Evolutionary conservation across 2,888 invertebrate genomes (phyloP).

Genomic region (Temnothorax unifasciatus): DNA sequence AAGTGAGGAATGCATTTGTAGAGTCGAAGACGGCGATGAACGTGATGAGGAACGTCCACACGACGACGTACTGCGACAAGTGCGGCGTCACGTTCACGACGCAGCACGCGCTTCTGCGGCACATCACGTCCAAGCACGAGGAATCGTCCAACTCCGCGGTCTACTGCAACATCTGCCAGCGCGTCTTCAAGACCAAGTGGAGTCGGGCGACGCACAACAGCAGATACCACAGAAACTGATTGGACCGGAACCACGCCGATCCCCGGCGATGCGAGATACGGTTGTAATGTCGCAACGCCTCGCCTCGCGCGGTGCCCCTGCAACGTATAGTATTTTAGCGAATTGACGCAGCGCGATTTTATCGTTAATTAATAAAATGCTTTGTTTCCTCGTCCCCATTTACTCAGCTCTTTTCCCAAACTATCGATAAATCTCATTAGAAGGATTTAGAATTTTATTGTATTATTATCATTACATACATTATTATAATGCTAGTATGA

Average conservation of each 20-base stretch:
- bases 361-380: neutral
- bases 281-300: neutral
- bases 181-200: slow-evolving; percentile 83
- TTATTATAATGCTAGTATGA: neutral
- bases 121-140: slow-evolving; percentile 81
- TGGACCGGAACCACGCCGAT: neutral
- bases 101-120: slow-evolving; percentile 80
- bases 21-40: slow-evolving; percentile 60
- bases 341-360: neutral
- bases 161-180: slow-evolving; percentile 79
- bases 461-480: neutral
- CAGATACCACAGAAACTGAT: slow-evolving; percentile 80
- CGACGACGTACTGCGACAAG: slow-evolving; percentile 75
- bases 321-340: neutral
- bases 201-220: slow-evolving; percentile 82
- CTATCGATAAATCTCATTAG: neutral
- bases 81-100: slow-evolving; percentile 80
- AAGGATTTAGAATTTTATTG: no score
- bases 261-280: neutral
- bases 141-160: slow-evolving; percentile 75
- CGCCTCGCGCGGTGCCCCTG: neutral
- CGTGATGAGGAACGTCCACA: slow-evolving; percentile 65
- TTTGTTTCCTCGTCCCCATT: neutral
- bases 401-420: neutral
- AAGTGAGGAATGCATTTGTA: slow-evolving; percentile 77